Percentiles rank a stretch among this genome's conserved stretches.
phyloP scores from a whole-genome alignment of 2,888 invertebrate species.

The Chloromyia formosa region DNA sequence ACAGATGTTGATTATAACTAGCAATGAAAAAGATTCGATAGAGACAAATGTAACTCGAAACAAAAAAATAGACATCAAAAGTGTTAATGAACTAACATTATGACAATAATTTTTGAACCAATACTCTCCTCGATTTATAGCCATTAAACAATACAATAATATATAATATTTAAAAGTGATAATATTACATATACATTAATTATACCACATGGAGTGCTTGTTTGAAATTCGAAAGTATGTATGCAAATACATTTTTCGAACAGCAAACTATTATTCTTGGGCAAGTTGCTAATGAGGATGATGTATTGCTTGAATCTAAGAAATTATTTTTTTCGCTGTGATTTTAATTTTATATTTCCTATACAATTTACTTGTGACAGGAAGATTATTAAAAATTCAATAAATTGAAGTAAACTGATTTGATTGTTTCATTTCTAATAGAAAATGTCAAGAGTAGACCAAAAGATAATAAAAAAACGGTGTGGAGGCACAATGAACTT shows the following conservation, averaged over 20 bases:
- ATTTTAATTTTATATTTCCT: constrained; percentile 40
- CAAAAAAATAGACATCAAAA: neutral
- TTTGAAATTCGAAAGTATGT: neutral
- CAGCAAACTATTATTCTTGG: neutral
- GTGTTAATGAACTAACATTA: neutral
- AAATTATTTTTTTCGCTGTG: constrained; percentile 41
- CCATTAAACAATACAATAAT: neutral
- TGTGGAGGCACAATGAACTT: too few relatives aligned
- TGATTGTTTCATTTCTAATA: too few relatives aligned
- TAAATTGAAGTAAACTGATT: too few relatives aligned
- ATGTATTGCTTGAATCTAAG: constrained; percentile 18
- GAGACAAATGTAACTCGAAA: neutral
- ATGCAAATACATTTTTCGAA: neutral
- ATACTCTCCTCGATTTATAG: constrained; percentile 16
- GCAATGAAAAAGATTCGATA: neutral
- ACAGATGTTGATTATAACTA: constrained; percentile 22
- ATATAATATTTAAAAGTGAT: constrained; percentile 5
- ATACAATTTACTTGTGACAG: constrained; percentile 24
- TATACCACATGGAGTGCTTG: neutral
- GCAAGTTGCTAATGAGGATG: neutral
- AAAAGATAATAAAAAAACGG: too few relatives aligned
- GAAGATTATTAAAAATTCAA: too few relatives aligned
- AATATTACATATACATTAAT: neutral
- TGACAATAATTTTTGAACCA: constrained; percentile 24
- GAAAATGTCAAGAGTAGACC: too few relatives aligned